phyloP scores from a whole-genome alignment of 2,888 invertebrate species.

The Nebria brevicollis region DNA sequence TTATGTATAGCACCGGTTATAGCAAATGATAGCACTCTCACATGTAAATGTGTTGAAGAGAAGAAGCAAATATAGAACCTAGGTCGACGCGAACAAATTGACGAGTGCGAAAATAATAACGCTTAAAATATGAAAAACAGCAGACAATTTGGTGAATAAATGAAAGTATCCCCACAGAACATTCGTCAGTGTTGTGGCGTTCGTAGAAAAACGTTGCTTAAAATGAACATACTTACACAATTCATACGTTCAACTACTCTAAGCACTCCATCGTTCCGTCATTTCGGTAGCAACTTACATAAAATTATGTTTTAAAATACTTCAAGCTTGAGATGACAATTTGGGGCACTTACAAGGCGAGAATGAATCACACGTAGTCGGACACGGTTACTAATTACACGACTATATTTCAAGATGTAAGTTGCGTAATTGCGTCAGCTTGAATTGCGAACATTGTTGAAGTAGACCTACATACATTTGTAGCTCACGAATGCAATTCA shows the following conservation, averaged over 20 bases:
- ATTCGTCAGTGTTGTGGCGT: conserved; percentile 34
- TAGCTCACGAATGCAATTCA: conserved; percentile 4
- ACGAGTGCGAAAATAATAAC: conserved; percentile 40
- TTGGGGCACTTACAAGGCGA: neutral
- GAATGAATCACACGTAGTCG: neutral
- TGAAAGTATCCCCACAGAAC: conserved; percentile 22
- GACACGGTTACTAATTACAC: conserved; percentile 17
- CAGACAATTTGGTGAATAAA: conserved; percentile 39
- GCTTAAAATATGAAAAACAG: conserved; percentile 43
- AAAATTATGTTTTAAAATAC: neutral
- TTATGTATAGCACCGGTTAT: neutral
- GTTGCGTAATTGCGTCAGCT: conserved; percentile 18
- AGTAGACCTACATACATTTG: neutral
- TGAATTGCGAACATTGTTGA: conserved; percentile 14
- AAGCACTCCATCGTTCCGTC: conserved; percentile 6
- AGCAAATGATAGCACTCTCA: conserved; percentile 10
- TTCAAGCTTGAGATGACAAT: neutral
- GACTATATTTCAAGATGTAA: conserved; percentile 9
- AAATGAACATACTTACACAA: conserved; percentile 3
- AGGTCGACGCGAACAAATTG: conserved; percentile 37
- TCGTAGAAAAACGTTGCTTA: conserved; percentile 6
- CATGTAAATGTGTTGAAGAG: conserved; percentile 30
- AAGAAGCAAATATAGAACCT: conserved; percentile 36
- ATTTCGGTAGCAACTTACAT: conserved; percentile 8
- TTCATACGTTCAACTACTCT: neutral